These are phyloP conservation scores for Clarias laeviceps DNA, from an alignment of 2,797 vertebrate genomes.

Conservation along the genomic window DNA sequence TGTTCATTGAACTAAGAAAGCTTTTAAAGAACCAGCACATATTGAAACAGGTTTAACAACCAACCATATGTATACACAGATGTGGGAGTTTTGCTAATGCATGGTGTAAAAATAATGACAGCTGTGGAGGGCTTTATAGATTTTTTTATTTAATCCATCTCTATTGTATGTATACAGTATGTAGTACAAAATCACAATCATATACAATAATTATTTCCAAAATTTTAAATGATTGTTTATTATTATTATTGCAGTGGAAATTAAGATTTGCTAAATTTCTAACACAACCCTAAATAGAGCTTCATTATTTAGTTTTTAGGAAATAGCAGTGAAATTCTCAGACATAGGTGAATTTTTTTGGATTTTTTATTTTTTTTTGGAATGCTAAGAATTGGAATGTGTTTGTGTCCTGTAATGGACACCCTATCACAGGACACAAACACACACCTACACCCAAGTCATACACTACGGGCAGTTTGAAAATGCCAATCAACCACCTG, in stretches of 20 bases:
- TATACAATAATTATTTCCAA: neutral
- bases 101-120: neutral
- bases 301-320: neutral
- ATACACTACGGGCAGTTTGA: too few relatives aligned
- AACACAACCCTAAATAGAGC: neutral
- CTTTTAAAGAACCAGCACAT: neutral
- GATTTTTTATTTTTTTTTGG: neutral
- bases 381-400: neutral
- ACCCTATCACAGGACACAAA: too few relatives aligned
- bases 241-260: neutral
- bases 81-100: conserved; percentile 9
- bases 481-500: too few relatives aligned
- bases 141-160: neutral
- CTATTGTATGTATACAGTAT: neutral
- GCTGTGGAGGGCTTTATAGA: neutral
- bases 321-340: neutral
- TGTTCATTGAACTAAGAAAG: neutral
- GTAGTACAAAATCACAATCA: neutral
- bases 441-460: too few relatives aligned
- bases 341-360: neutral
- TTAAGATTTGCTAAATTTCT: neutral
- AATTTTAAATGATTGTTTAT: too few relatives aligned
- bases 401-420: too few relatives aligned
- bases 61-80: neutral
- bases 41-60: neutral